These are phyloP conservation scores for Murina feae DNA, from an alignment of 2,113 vertebrate species.

Conservation along the genomic window DNA sequence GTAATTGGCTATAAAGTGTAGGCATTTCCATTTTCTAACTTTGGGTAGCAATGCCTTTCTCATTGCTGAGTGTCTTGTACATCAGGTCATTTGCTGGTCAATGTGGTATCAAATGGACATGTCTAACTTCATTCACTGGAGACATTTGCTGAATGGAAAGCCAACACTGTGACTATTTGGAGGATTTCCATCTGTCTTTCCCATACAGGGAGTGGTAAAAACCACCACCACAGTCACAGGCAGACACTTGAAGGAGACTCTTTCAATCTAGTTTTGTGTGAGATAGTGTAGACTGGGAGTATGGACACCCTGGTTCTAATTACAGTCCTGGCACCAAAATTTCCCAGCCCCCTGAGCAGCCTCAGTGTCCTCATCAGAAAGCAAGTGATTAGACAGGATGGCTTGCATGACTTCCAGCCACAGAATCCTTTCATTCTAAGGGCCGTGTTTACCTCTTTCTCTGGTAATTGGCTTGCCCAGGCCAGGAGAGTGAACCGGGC, in stretches of 20 bases:
- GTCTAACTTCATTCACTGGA: neutral
- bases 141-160: conserved; percentile 36
- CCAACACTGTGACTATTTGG: conserved; percentile 12
- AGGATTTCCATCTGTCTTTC: conserved; percentile 20
- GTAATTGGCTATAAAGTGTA: neutral
- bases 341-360: neutral
- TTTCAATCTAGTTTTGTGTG: neutral
- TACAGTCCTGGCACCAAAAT: neutral
- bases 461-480: neutral
- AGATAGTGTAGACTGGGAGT: neutral
- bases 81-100: neutral
- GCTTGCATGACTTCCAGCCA: neutral
- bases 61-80: neutral
- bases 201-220: conserved; percentile 23
- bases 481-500: neutral
- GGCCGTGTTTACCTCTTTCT: neutral
- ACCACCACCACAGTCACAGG: neutral
- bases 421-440: neutral
- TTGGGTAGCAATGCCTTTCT: neutral
- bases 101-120: neutral
- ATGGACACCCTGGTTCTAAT: neutral
- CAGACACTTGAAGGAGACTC: neutral
- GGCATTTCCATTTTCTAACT: neutral
- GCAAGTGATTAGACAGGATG: neutral
- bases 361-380: neutral